These are phyloP conservation scores for Eristalinus sepulchralis DNA, from an alignment of 2,888 invertebrate species.

Conservation along the genomic window DNA sequence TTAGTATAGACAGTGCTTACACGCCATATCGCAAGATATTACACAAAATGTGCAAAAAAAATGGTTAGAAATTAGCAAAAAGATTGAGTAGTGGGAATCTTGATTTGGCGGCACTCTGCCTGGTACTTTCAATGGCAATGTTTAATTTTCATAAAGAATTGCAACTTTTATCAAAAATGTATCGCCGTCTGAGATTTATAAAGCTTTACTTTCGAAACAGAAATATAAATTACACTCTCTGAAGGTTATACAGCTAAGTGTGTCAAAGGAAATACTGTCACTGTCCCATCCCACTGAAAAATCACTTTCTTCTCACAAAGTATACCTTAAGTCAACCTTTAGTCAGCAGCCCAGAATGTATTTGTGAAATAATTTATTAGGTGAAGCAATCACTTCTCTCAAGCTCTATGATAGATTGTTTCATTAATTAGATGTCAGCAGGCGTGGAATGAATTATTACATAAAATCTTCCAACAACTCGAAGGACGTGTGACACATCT, in stretches of 20 bases:
- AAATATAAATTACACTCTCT: no score
- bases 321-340: not conserved
- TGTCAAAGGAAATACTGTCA: not conserved
- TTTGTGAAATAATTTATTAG: not conserved
- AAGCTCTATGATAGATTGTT: not conserved
- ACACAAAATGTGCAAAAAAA: no score
- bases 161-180: no score
- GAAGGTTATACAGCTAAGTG: not conserved
- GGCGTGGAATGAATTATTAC: not conserved
- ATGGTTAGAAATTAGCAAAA: no score
- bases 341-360: not conserved
- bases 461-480: not conserved
- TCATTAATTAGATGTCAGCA: not conserved
- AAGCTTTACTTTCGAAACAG: no score
- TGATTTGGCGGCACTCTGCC: no score
- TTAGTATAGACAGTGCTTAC: no score
- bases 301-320: not conserved
- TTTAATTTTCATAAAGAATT: no score
- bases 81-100: no score
- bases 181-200: no score
- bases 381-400: not conserved
- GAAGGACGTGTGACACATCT: constrained; percentile 2
- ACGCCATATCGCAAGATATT: no score
- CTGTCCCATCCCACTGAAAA: not conserved
- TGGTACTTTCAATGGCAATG: no score